phyloP scores from a whole-genome alignment of 2,113 vertebrate species.

The Siniperca knerii region DNA sequence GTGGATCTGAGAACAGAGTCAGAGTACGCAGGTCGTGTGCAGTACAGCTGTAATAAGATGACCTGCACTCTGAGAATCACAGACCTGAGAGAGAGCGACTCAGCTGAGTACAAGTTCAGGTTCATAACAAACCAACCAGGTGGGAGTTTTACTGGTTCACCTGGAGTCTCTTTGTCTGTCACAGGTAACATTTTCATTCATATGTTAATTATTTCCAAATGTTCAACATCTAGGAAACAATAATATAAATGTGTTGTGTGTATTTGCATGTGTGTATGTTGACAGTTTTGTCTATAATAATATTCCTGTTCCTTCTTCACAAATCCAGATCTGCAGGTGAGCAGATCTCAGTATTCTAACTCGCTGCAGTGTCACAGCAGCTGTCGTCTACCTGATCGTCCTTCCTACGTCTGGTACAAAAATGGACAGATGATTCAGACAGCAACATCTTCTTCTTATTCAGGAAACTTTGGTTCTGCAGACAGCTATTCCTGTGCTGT shows the following conservation, averaged over 20 bases:
- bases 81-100: constrained; percentile 45
- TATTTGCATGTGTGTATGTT: background rate
- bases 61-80: constrained; percentile 6
- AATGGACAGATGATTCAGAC: background rate
- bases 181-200: constrained; percentile 17
- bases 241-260: background rate
- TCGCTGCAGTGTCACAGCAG: constrained; percentile 7
- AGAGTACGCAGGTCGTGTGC: background rate
- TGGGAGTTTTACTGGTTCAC: background rate
- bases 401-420: constrained; percentile 30
- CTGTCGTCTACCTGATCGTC: background rate
- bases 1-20: constrained; percentile 1
- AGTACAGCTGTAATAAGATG: rapidly evolving
- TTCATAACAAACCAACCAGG: background rate
- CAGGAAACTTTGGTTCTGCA: rapidly evolving
- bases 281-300: background rate
- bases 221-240: background rate
- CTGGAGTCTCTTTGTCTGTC: constrained; percentile 31
- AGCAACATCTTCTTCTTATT: too few relatives aligned
- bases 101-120: constrained; percentile 36
- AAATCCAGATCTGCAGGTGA: background rate
- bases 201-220: background rate
- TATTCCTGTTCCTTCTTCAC: background rate
- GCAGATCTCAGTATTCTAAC: too few relatives aligned
- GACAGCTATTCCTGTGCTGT: constrained; percentile 28